Percentiles rank a stretch among this genome's conserved stretches.
phyloP scores from a whole-genome alignment of 1,140 invertebrate genomes.

The Anagrus nilaparvatae region DNA sequence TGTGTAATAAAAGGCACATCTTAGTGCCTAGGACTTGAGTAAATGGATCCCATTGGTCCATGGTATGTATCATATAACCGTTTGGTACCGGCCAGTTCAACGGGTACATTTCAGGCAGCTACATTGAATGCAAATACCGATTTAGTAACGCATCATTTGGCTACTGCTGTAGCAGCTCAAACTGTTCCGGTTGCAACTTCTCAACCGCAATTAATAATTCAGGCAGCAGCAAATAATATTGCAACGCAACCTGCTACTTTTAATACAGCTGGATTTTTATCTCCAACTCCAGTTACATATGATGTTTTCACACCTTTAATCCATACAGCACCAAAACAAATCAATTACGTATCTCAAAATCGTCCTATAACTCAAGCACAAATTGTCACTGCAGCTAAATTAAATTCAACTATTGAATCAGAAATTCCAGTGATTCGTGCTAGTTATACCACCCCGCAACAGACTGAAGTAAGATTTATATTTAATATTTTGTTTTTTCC shows the following conservation, averaged over 20 bases:
- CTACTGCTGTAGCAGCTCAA: slow-evolving; percentile 34
- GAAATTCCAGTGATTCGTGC: slow-evolving; percentile 47
- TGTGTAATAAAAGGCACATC: no score
- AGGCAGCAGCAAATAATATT: slow-evolving; percentile 50
- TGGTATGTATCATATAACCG: slow-evolving; percentile 69
- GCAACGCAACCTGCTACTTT: slow-evolving; percentile 54
- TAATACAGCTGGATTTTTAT: slow-evolving; percentile 58
- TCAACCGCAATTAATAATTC: slow-evolving; percentile 50
- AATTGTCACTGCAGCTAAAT: slow-evolving; percentile 43
- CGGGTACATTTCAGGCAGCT: slow-evolving; percentile 40
- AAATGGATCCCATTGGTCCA: slow-evolving; percentile 69
- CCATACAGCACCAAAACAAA: slow-evolving; percentile 53
- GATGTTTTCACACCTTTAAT: slow-evolving; percentile 63
- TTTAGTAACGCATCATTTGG: slow-evolving; percentile 51
- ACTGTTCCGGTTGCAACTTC: slow-evolving; percentile 46
- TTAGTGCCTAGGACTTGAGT: slow-evolving; percentile 28
- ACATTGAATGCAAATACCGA: slow-evolving; percentile 42
- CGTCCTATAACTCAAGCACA: slow-evolving; percentile 46
- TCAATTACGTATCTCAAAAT: slow-evolving; percentile 47
- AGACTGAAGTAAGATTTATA: slow-evolving; percentile 20
- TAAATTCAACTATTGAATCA: slow-evolving; percentile 44
- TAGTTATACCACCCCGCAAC: slow-evolving; percentile 46
- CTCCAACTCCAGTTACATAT: slow-evolving; percentile 55
- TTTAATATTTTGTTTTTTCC: not conserved
- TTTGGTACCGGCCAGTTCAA: slow-evolving; percentile 46